These are phyloP conservation scores for Pandemis heparana DNA, from an alignment of 2,888 invertebrate species.

Conservation along the genomic window DNA sequence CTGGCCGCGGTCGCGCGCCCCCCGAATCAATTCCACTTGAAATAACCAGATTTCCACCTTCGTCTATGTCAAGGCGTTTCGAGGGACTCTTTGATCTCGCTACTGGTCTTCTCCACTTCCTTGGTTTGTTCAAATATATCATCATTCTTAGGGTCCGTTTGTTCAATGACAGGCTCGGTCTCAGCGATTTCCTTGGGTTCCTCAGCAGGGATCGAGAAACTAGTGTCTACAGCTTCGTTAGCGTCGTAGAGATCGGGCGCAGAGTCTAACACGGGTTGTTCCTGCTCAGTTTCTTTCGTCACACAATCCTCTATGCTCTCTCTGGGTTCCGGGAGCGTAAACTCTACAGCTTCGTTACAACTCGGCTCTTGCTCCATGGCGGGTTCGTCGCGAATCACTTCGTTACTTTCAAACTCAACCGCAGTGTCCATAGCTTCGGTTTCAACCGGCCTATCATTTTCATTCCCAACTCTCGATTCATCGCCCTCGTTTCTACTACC, in stretches of 20 bases:
- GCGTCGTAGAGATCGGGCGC: constrained; percentile 63
- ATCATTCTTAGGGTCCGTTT: constrained; percentile 45
- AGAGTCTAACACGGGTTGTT: constrained; percentile 27
- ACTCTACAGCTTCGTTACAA: neutral
- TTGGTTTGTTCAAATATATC: constrained; percentile 62
- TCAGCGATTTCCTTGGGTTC: constrained; percentile 28
- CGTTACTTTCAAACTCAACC: neutral
- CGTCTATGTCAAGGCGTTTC: constrained; percentile 70
- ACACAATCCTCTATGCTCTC: constrained; percentile 8
- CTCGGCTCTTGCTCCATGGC: constrained; percentile 1
- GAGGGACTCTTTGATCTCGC: constrained; percentile 53
- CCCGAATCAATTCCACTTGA: constrained; percentile 83
- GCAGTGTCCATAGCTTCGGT: constrained; percentile 22
- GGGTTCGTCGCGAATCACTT: constrained; percentile 17
- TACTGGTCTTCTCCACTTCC: constrained; percentile 44
- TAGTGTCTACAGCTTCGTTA: constrained; percentile 65
- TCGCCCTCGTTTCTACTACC: neutral
- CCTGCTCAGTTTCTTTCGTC: constrained; percentile 36
- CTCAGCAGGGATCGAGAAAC: constrained; percentile 56
- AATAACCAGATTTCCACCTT: constrained; percentile 69
- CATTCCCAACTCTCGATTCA: neutral
- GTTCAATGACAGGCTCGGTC: constrained; percentile 21
- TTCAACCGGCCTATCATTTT: constrained; percentile 11
- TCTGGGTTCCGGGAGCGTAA: neutral
- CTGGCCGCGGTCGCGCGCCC: constrained; percentile 59